Percentiles rank a stretch among this genome's conserved stretches.
Evolutionary conservation across 2,797 vertebrate species (phyloP).

Genomic region (Catostomus latipinnis): DNA sequence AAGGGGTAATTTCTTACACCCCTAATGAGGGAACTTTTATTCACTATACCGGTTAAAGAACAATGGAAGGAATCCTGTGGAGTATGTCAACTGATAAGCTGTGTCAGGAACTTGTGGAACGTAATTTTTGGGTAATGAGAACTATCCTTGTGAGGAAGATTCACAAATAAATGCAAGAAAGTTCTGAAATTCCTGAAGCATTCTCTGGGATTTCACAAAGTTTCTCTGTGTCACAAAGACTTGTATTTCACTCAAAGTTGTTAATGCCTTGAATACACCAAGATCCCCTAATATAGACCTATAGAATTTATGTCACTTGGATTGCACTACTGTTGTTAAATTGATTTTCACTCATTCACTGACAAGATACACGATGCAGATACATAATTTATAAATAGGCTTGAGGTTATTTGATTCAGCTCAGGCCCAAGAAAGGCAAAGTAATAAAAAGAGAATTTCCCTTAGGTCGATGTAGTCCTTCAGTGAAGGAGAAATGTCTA

Average conservation of each 20-base stretch:
- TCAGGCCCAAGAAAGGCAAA: neutral
- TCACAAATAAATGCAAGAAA: neutral
- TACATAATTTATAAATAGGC: neutral
- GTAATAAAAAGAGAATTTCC: slow-evolving; percentile 27
- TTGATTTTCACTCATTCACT: slow-evolving; percentile 4
- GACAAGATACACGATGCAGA: slow-evolving; percentile 3
- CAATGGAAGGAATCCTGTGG: slow-evolving; percentile 47
- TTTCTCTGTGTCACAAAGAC: neutral
- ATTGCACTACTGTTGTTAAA: slow-evolving; percentile 1
- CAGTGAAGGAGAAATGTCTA: slow-evolving; percentile 6
- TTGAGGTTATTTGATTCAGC: too few relatives aligned
- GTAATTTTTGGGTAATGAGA: neutral
- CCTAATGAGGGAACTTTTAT: slow-evolving; percentile 44
- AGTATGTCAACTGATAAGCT: slow-evolving; percentile 37
- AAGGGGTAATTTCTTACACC: slow-evolving; percentile 49
- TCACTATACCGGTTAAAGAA: slow-evolving; percentile 26
- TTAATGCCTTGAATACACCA: neutral
- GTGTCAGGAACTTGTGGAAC: slow-evolving; percentile 5
- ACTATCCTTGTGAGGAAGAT: slow-evolving; percentile 4
- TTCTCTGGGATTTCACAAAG: neutral
- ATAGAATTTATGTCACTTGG: slow-evolving; percentile 5
- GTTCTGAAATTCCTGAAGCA: slow-evolving; percentile 7
- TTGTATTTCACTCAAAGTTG: neutral
- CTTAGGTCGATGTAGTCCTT: slow-evolving; percentile 16
- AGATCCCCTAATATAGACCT: neutral